Conservation (phyloP, 2,888 invertebrate species). For the Dryomyza anilis region DNA sequence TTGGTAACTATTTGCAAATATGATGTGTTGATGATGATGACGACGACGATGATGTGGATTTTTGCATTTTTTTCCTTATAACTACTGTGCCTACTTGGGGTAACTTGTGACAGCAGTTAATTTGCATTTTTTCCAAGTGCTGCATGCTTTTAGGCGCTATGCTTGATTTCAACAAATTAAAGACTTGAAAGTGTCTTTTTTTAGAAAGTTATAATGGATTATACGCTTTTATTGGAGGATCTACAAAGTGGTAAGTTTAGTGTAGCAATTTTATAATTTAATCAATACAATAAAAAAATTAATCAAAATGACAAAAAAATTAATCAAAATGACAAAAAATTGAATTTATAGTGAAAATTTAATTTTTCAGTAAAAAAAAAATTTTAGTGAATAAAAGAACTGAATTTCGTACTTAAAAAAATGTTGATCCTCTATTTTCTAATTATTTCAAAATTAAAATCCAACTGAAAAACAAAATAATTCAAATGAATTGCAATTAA, state of each 20-base stretch:
- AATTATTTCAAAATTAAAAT: too few relatives aligned
- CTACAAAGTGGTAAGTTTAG: conserved; percentile 38
- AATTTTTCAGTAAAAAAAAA: neutral
- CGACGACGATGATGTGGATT: too few relatives aligned
- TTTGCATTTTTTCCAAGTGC: neutral
- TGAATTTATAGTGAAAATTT: neutral
- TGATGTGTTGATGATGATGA: too few relatives aligned
- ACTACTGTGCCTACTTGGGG: too few relatives aligned
- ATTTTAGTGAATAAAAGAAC: neutral
- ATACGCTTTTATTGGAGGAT: conserved; percentile 41
- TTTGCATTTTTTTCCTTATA: too few relatives aligned
- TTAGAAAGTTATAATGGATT: conserved; percentile 44
- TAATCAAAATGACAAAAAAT: neutral
- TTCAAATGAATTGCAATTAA: too few relatives aligned
- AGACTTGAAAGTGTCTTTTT: too few relatives aligned
- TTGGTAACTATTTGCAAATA: neutral
- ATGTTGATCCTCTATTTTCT: too few relatives aligned
- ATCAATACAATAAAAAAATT: neutral
- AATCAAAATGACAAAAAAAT: neutral
- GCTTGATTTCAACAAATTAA: too few relatives aligned
- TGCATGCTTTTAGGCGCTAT: conserved; percentile 12
- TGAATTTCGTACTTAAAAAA: too few relatives aligned
- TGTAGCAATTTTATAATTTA: too few relatives aligned
- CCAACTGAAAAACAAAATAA: too few relatives aligned
- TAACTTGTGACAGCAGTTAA: neutral